Evolutionary conservation across 2,797 vertebrate species (phyloP), one percentile per base, ranked within the genome.

Genomic region (Balearica regulorum): DNA sequence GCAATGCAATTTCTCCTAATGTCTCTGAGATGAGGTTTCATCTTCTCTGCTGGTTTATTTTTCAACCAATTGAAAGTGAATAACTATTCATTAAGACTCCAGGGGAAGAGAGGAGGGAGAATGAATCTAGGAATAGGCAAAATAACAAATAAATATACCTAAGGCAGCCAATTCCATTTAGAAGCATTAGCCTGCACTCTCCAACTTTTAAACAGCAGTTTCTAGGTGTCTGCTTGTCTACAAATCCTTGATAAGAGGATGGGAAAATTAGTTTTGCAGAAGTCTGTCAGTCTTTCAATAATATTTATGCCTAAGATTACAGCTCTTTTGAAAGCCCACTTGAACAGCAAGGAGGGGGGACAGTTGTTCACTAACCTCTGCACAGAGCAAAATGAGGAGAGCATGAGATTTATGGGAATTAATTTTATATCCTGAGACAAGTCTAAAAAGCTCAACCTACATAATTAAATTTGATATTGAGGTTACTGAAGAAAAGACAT

Each of bases 191-290:
- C 33, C 83, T 95, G 66, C 54, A 93, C 46, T 22, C 82, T 80
- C 88, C 73, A 94, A 88, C 68, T 97, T 97, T 95, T 93, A 96
- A 97, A 96, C 41, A 90, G 92, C 89, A 83, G 87, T 77, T 96
- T 89, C 69, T 91, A 84, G 95, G 89, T 93, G 95, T 71, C 90
- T 95, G 88, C 69, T 96, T 97, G 83, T 93, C 96, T 95, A 95
- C 72, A 94, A 94, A 96, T 90, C 90, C 91, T 95, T 94, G 96
- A 96, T 96, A 97, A 97, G 87, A 88, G 69, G 86, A 95, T 70
- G 41, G 69, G 64, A 93, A 96, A 97, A 97, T 97, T 96, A 97
- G 94, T 97, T 98, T 97, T 96, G 65, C 76, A 61, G 89, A 97
- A 96, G 87, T 95, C 89, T 94, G 83, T 90, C 78, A 94, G 83